Conservation (phyloP, 37 sponge, comb jelly and placozoan genomes). For the Haliclona indistincta region DNA sequence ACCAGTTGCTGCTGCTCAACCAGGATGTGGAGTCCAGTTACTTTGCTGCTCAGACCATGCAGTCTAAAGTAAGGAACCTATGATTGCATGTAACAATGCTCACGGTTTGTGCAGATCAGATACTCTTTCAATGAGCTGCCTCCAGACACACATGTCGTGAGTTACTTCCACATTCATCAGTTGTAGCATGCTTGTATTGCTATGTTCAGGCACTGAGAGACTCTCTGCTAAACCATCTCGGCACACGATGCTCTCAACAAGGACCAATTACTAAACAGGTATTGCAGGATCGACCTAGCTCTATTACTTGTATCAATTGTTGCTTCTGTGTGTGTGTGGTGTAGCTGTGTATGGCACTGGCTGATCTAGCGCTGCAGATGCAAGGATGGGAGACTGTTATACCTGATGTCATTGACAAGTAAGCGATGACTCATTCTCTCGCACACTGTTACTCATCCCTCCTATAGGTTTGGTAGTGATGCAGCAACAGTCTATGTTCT, state of each 20-base stretch:
- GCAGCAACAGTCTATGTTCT: conserved; percentile 52
- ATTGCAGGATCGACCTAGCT: not conserved
- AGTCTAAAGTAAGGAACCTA: conserved; percentile 53
- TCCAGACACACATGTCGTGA: conserved; percentile 52
- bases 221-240: conserved; percentile 70
- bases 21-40: conserved; percentile 60
- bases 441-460: too few relatives aligned
- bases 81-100: not conserved
- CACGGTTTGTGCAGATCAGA: conserved; percentile 14
- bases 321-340: conserved; percentile 4
- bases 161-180: not conserved
- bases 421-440: not conserved
- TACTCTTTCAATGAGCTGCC: conserved; percentile 75
- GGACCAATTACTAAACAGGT: not conserved
- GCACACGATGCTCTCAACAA: not conserved
- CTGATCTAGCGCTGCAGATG: conserved; percentile 93
- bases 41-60: conserved; percentile 95
- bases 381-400: conserved; percentile 68
- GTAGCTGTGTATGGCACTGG: conserved; percentile 85
- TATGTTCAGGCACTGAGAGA: conserved; percentile 80
- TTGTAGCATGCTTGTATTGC: not conserved
- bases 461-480: conserved; percentile 32
- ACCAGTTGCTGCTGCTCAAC: conserved; percentile 69
- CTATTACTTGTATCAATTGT: not conserved
- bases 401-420: conserved; percentile 67